Evolutionary conservation across 2,888 invertebrate species (phyloP), one percentile per base, ranked within the genome.

Genomic region (Agapetus fuscipes): DNA sequence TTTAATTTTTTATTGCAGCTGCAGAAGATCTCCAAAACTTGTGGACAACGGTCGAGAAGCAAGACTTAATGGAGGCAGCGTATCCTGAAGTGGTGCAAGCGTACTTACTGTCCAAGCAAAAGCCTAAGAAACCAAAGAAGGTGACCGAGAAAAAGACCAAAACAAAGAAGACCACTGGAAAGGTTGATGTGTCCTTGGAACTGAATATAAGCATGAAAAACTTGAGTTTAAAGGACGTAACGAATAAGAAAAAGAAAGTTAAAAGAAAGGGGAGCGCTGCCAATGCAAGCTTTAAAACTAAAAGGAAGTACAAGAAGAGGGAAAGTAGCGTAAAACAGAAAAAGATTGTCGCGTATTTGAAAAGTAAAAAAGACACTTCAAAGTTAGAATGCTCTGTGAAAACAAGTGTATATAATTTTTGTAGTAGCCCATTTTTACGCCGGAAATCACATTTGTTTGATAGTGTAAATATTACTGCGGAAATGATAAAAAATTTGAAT

Each of bases 41-140:
- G 1, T 80, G 77, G 72, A 72, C 73, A 0, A 81, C 83, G 1
- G 70, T 78, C 16, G 87, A 87, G 56, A 78, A 83, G 1, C 73
- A 79, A 56, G 63, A 71, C 45, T 58, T 78, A 13, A 71, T 86
- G 50, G 61, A 67, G 24, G 57, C 61, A 48, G 75, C 76, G 32
- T 83, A 81, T 58, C 77, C 81, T 13, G 59, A 71, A 2, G 41
- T 84, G 39, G 80, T 81, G 0, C 62, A 73, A 31, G 54, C 54
- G 2, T 83, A 71, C 50, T 68, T 78, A 48, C 70, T 71, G 44
- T 62, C 67, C 17, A 71, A 76, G 43, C 72, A 76, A 57, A 66
- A 69, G 45, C 59, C 54, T 0, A 74, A 69, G 52, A 66, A 62
- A 50, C 58, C 61, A 50, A 65, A 64, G 48, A 52, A 54, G 9